Conservation (phyloP, 2,113 vertebrate genomes). For the Symphodus melops region DNA sequence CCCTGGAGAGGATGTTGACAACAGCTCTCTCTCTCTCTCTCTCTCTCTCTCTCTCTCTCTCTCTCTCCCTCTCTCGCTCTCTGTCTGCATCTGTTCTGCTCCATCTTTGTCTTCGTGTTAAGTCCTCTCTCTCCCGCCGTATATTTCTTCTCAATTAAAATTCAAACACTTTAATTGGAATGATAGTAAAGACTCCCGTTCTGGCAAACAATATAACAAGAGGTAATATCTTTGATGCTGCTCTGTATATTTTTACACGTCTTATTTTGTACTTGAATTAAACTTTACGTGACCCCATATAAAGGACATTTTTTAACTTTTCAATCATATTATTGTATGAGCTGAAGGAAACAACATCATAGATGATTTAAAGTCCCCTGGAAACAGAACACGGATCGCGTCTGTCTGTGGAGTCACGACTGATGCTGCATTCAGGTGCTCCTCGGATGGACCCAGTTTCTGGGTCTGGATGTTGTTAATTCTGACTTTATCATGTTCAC, state of each 20-base stretch:
- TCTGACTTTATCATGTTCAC: no score
- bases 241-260: neutral
- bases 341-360: neutral
- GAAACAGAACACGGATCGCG: no score
- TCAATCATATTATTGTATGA: neutral
- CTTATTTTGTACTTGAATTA: neutral
- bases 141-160: constrained; percentile 20
- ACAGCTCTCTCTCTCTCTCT: constrained; percentile 34
- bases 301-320: neutral
- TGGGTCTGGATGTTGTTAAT: no score
- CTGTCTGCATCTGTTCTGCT: constrained; percentile 16
- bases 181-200: neutral
- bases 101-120: constrained; percentile 1
- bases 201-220: neutral
- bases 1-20: constrained; percentile 56
- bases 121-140: neutral
- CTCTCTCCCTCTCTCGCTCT: constrained; percentile 6
- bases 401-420: no score
- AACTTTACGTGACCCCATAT: neutral
- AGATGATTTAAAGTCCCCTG: no score
- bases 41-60: neutral
- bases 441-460: no score
- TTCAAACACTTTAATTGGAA: constrained; percentile 4
- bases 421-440: no score
- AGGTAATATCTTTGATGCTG: neutral